Percentiles rank a stretch among this genome's conserved stretches.
phyloP scores from a whole-genome alignment of 2,113 vertebrate genomes.

The Misgurnus anguillicaudatus region DNA sequence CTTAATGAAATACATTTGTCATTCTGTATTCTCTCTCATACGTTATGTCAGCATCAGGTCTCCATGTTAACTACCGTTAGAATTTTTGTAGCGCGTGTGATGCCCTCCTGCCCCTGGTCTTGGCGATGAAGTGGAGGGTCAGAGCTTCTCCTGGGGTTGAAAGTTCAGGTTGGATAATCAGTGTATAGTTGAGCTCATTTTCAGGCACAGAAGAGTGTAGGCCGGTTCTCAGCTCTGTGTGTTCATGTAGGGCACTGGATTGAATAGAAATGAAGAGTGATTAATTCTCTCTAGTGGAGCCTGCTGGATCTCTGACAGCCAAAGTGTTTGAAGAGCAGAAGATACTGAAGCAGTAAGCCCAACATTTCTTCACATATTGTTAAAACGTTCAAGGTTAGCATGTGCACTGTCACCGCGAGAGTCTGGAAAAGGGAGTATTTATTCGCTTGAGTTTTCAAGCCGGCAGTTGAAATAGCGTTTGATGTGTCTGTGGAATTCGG shows the following conservation, averaged over 20 bases:
- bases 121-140: constrained; percentile 1
- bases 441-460: neutral
- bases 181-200: constrained; percentile 52
- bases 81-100: constrained; percentile 34
- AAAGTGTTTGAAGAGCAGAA: constrained; percentile 33
- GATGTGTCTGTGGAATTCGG: neutral
- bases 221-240: constrained; percentile 29
- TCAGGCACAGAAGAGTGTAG: constrained; percentile 12
- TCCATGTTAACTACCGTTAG: constrained; percentile 45
- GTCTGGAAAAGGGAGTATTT: constrained; percentile 8
- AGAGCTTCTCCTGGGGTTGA: constrained; percentile 42
- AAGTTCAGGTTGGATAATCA: constrained; percentile 49
- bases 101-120: constrained; percentile 29
- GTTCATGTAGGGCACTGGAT: constrained; percentile 41
- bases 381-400: neutral
- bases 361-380: neutral
- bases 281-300: constrained; percentile 53
- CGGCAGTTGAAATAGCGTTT: neutral
- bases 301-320: constrained; percentile 34
- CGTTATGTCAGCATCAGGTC: constrained; percentile 31
- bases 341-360: constrained; percentile 25
- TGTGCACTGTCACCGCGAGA: neutral
- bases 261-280: constrained; percentile 58
- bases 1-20: constrained; percentile 36
- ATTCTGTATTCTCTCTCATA: constrained; percentile 16